Conservation (phyloP, 2,797 vertebrate genomes). For the Erpetoichthys calabaricus region DNA sequence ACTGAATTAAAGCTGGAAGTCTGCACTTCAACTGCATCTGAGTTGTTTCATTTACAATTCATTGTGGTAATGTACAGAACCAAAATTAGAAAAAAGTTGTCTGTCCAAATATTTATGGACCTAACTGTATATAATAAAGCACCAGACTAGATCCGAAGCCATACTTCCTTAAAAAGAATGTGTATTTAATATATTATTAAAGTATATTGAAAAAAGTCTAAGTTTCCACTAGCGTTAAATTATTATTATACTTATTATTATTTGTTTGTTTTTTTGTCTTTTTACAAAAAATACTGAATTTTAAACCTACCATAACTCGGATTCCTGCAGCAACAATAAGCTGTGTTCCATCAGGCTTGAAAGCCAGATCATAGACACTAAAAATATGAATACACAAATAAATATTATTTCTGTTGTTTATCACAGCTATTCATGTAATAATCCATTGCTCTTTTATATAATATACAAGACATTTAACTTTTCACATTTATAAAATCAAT, state of each 20-base stretch:
- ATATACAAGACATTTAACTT: background rate
- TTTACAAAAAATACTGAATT: background rate
- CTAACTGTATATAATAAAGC: too few species aligned
- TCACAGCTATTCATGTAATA: slow-evolving; percentile 10
- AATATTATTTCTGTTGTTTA: slow-evolving; percentile 8
- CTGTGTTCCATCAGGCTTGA: slow-evolving; percentile 90
- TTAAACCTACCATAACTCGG: slow-evolving; percentile 69
- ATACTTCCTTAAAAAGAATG: too few species aligned
- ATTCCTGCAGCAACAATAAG: slow-evolving; percentile 86
- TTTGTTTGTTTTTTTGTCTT: too few species aligned
- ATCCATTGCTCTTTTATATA: slow-evolving; percentile 12
- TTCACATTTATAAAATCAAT: too few species aligned
- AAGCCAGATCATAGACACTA: slow-evolving; percentile 88
- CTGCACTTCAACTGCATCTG: too few species aligned
- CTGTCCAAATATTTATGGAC: too few species aligned
- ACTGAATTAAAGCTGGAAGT: too few species aligned
- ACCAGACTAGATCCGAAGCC: too few species aligned
- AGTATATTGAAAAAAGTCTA: slow-evolving; percentile 16
- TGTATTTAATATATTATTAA: too few species aligned
- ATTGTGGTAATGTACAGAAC: too few species aligned
- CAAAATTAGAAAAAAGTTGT: too few species aligned
- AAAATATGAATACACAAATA: slow-evolving; percentile 17
- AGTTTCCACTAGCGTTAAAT: slow-evolving; percentile 17
- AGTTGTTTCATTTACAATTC: too few species aligned
- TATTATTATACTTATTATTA: slow-evolving; percentile 20